Evolutionary conservation across 1,140 invertebrate genomes (phyloP).

Genomic region (Saccostrea echinata): DNA sequence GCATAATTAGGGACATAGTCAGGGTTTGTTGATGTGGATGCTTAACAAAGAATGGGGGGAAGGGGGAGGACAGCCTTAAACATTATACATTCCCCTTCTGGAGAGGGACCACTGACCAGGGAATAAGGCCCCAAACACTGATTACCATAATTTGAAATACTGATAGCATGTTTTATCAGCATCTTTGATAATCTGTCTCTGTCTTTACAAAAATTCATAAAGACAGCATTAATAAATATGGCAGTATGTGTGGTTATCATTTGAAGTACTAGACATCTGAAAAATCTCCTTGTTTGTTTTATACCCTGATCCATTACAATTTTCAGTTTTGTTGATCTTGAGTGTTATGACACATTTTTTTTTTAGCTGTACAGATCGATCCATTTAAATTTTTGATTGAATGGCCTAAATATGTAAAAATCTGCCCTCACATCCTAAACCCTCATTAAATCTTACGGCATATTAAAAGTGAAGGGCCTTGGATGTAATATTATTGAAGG

Average conservation of each 20-base stretch:
- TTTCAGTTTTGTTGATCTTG: background rate
- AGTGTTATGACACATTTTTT: background rate
- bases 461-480: slow-evolving; percentile 7
- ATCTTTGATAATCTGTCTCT: background rate
- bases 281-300: background rate
- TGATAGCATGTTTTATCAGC: too few species aligned
- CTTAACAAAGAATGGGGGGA: too few species aligned
- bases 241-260: background rate
- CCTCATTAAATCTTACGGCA: slow-evolving; percentile 34
- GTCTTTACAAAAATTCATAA: background rate
- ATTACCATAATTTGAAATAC: too few species aligned
- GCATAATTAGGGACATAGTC: too few species aligned
- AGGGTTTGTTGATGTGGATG: too few species aligned
- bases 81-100: too few species aligned
- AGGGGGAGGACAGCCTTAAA: too few species aligned
- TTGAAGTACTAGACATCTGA: background rate
- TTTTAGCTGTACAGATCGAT: slow-evolving; percentile 15
- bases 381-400: slow-evolving; percentile 23
- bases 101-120: too few species aligned
- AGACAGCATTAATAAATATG: background rate
- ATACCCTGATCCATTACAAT: slow-evolving; percentile 4
- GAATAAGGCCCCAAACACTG: too few species aligned
- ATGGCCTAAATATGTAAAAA: slow-evolving; percentile 18
- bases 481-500: slow-evolving; percentile 3
- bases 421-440: background rate